phyloP scores from a whole-genome alignment of 1,140 invertebrate genomes.

The Ruditapes philippinarum region DNA sequence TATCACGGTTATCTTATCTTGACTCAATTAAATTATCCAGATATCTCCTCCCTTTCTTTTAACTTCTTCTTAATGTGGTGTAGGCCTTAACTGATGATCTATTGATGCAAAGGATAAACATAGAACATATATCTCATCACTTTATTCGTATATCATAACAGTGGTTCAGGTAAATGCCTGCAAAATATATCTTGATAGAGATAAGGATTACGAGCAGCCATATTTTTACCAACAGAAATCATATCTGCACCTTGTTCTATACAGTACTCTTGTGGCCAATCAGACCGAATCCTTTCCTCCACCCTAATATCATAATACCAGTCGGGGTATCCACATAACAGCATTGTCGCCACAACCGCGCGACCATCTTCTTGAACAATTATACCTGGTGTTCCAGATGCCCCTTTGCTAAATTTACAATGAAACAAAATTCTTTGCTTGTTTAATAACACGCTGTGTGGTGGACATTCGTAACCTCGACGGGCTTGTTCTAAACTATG shows the following conservation, averaged over 20 bases:
- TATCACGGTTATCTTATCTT: no score
- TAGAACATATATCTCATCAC: no score
- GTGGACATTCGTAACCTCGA: neutral
- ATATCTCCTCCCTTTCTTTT: no score
- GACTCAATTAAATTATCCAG: no score
- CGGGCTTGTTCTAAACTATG: neutral
- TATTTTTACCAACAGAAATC: neutral
- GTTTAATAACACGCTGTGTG: neutral
- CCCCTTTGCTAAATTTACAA: neutral
- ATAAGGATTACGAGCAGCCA: no score
- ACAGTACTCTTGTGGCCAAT: slow-evolving; percentile 7
- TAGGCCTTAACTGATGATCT: no score
- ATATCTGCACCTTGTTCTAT: slow-evolving; percentile 22
- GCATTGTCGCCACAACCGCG: slow-evolving; percentile 16
- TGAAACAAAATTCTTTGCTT: slow-evolving; percentile 16
- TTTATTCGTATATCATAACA: no score
- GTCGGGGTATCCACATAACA: slow-evolving; percentile 36
- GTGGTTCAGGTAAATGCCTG: no score
- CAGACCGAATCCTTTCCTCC: neutral
- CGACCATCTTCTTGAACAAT: neutral
- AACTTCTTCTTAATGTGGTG: no score
- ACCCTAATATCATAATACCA: slow-evolving; percentile 1
- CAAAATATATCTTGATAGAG: no score
- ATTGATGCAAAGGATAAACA: no score
- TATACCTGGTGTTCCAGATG: slow-evolving; percentile 9